Conservation (phyloP, 2,797 vertebrate species). For the Anomalospiza imberbis region DNA sequence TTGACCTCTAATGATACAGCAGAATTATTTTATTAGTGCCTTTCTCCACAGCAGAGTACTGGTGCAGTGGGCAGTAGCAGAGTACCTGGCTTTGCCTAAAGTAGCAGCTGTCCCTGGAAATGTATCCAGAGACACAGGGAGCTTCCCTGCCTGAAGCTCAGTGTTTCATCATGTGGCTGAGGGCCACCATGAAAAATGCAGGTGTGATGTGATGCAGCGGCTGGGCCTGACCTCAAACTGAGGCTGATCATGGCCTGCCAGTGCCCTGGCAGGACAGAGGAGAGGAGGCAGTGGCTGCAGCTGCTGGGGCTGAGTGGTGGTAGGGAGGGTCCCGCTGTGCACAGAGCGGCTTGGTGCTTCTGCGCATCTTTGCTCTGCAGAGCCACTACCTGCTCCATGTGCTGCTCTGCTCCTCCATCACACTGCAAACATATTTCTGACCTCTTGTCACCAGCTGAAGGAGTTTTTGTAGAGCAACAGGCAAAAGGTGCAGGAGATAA, state of each 20-base stretch:
- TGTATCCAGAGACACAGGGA: background rate
- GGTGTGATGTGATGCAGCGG: rapidly evolving
- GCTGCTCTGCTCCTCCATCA: background rate
- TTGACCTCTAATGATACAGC: conserved; percentile 54
- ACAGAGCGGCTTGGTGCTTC: rapidly evolving
- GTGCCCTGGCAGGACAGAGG: background rate
- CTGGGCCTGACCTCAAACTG: background rate
- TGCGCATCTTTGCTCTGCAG: rapidly evolving
- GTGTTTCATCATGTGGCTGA: background rate
- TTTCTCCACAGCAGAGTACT: background rate
- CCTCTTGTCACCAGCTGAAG: background rate
- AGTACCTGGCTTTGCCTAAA: background rate
- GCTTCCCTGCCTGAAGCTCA: background rate
- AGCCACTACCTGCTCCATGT: background rate
- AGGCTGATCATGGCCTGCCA: rapidly evolving
- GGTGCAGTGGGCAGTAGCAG: background rate
- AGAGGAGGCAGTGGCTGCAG: background rate
- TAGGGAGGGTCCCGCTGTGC: background rate
- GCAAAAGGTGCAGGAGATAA: background rate
- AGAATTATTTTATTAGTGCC: background rate
- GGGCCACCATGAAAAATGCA: background rate
- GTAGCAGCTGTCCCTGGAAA: background rate
- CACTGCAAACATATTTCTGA: rapidly evolving
- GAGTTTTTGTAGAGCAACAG: background rate
- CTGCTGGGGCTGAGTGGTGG: background rate